Conservation (phyloP, 1,140 invertebrate genomes). For the Drosophila sp. region DNA sequence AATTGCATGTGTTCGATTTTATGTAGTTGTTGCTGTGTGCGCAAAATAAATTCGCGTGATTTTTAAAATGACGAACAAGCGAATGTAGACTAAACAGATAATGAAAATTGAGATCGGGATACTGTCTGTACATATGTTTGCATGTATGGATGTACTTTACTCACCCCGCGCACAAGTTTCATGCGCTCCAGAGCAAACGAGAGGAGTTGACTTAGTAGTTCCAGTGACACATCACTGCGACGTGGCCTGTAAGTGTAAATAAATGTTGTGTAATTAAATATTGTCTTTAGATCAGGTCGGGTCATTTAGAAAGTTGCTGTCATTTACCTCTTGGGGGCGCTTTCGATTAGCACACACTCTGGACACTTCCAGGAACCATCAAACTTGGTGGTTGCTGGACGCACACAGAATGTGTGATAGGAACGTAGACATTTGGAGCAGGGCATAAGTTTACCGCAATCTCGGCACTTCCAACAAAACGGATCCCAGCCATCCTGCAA, state of each 20-base stretch:
- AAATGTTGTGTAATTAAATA: no score
- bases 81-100: slow-evolving; percentile 48
- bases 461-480: slow-evolving; percentile 96
- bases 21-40: slow-evolving; percentile 15
- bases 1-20: background rate
- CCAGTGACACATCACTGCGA: slow-evolving; percentile 70
- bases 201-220: slow-evolving; percentile 76
- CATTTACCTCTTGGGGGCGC: slow-evolving; percentile 89
- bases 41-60: slow-evolving; percentile 57
- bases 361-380: slow-evolving; percentile 92
- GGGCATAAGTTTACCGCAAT: slow-evolving; percentile 86
- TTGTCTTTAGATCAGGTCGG: background rate
- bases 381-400: slow-evolving; percentile 86
- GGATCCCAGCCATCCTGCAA: slow-evolving; percentile 87
- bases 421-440: slow-evolving; percentile 94
- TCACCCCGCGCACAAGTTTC: slow-evolving; percentile 76
- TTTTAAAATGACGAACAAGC: slow-evolving; percentile 37
- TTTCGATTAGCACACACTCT: slow-evolving; percentile 92
- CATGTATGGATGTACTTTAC: slow-evolving; percentile 47
- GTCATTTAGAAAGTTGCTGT: background rate
- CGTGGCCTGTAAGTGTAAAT: slow-evolving; percentile 65
- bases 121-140: slow-evolving; percentile 20
- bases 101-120: slow-evolving; percentile 49
- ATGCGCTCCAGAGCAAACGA: slow-evolving; percentile 77
- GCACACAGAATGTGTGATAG: slow-evolving; percentile 92